Base-by-base conservation (phyloP, 2,888 invertebrate species). In the Chrysolina americana region DNA sequence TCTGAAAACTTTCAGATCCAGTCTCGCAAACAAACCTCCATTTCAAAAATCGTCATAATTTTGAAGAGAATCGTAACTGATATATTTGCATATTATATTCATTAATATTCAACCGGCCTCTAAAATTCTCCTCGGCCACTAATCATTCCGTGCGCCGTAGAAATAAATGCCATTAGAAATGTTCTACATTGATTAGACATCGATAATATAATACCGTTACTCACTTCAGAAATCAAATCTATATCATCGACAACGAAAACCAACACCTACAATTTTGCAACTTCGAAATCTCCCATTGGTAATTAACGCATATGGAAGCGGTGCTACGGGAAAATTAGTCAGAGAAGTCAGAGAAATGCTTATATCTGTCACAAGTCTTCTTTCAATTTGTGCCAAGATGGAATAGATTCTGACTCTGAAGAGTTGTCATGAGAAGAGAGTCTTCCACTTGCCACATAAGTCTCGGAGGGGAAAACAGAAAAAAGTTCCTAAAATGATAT, bases 261-360 rank as follows among this genome's bases (percentile, higher is more conserved):
- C 59, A 53, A 70, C 74, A 74, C 74, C 74, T 74, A 74, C 74
- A 74, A 74, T 74, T 74, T 74, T 70, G 74, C 74, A 74, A 74
- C 74, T 63, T 21, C 63, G 74, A 72, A 68, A 71, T 62, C 53
- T 59, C 53, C 19, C 21, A 53, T 68, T 68, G 53, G 68, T 68
- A 68, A 68, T 68, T 68, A 68, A 56, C 50, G 53, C 28, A 68
- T 50, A 68, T 68, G 48, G 68, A 53, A 53, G 53, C 21, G 5
- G 11, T 53, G 13, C 21, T 53, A 2, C 53, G 13, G 21, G 21
- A 53, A 21, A 53, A 53, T 21, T 53, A 53, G 53, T 4, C 21
- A 53, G 36, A 23, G 11, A 21, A 9, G 11, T 21, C 53, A 13
- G 4, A 21, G 10, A 21, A 19, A 9, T 21, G 13, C 11, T 6